Evolutionary conservation across 2,113 vertebrate genomes (phyloP).

Genomic region (Nipponia nippon): DNA sequence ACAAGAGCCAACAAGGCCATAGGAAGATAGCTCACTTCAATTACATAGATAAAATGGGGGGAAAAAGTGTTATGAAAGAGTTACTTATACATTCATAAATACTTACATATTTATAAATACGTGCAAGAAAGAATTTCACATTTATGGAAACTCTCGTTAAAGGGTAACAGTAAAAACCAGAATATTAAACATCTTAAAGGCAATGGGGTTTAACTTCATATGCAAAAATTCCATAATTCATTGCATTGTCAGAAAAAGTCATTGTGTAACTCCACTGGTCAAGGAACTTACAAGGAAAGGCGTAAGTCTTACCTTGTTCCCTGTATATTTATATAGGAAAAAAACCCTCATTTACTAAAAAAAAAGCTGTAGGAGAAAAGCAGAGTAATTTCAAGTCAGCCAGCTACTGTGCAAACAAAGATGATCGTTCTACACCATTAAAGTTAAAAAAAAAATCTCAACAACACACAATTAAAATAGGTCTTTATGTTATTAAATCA

Average conservation of each 20-base stretch:
- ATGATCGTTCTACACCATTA: accelerated
- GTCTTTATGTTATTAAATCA: neutral
- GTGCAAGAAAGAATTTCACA: neutral
- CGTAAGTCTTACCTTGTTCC: neutral
- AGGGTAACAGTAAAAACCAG: neutral
- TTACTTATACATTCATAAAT: neutral
- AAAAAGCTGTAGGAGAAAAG: neutral
- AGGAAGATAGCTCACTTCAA: neutral
- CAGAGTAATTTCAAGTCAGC: neutral
- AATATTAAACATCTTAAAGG: neutral
- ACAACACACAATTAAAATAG: neutral
- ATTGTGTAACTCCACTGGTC: neutral
- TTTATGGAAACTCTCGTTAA: neutral
- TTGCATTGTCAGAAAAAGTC: neutral
- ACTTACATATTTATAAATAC: neutral
- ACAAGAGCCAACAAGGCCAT: neutral
- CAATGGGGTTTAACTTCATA: neutral
- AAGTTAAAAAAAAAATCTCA: neutral
- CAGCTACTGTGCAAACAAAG: neutral
- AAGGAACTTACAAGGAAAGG: neutral
- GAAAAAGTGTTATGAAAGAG: neutral
- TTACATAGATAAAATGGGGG: neutral
- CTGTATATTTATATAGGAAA: neutral
- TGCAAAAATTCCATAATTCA: neutral
- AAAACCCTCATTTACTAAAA: neutral